Base-by-base conservation (phyloP, 2,797 vertebrate genomes). In the Brachyrhaphis roseni region DNA sequence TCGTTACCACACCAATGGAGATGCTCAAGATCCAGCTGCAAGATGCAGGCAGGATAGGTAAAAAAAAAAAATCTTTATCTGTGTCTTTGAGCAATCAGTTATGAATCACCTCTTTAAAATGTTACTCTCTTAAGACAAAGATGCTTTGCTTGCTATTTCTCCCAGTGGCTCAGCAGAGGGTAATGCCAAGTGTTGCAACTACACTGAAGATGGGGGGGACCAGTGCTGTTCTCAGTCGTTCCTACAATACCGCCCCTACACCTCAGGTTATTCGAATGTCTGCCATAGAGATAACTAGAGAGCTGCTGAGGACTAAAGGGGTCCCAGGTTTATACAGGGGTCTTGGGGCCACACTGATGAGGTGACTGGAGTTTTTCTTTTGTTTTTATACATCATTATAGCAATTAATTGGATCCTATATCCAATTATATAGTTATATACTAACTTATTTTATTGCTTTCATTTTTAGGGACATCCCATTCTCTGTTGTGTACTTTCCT, bases 21-120 rank as follows among this genome's bases (percentile, higher is more conserved):
- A 97, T 97, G 97, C 95, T 97, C 1, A 97, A 97, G 92, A 97
- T 97, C 76, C 96, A 97, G 91, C 83, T 97, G 74, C 97, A 97
- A 86, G 97, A 97, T 87, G 96, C 96, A 53, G 96, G 96, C 78
- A 93, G 97, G 86, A 91, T 97, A 46, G 95, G 97, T 97, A 86
- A 72, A 43, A 43, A 43, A 13, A 2, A 57, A 20, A 23, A 16
- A 45, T 45, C 23, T n/a, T n/a, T 43, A 43, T 12, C 26, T 15
- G 0, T 26, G 13, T 31, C 28, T 18, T 43, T 57, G 1, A 64
- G 8, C n/a, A 39, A 1, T 45, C 11, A 6, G 45, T 28, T 12
- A 47, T 20, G 26, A 55, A 8, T 74, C 34, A 41, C 26, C 12
- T 41, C 62, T 51, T 66, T 39, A 8, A 41, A 41, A 3, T 28